These are phyloP conservation scores for Achatina immaculata DNA, from an alignment of 1,140 invertebrate genomes.

Conservation along the genomic window DNA sequence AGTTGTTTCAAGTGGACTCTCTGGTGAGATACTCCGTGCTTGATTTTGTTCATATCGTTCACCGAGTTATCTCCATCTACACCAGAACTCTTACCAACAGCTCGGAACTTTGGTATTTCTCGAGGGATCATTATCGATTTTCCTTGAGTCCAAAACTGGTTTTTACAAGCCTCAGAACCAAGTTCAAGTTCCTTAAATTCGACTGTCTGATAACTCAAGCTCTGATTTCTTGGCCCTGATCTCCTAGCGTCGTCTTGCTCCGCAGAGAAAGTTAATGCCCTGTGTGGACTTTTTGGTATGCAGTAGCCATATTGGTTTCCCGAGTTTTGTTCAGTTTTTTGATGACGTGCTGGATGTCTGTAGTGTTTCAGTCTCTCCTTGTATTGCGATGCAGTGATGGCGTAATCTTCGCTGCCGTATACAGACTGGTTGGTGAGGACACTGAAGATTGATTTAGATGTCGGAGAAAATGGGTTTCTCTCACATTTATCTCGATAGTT, in stretches of 20 bases:
- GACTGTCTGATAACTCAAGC: neutral
- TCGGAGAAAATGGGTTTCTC: too few species aligned
- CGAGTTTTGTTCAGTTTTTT: neutral
- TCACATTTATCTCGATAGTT: too few species aligned
- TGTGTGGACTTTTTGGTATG: neutral
- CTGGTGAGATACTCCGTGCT: too few species aligned
- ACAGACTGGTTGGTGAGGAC: neutral
- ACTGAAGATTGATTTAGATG: neutral
- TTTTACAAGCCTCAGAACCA: neutral
- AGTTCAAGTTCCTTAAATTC: slow-evolving; percentile 5
- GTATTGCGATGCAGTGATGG: neutral
- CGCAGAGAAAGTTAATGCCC: neutral
- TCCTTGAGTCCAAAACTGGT: slow-evolving; percentile 10
- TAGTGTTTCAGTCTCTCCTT: neutral
- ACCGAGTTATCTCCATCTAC: neutral
- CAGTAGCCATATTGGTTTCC: neutral
- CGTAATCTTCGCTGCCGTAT: neutral
- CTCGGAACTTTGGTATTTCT: slow-evolving; percentile 24
- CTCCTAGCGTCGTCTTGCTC: neutral
- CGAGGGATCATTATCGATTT: neutral
- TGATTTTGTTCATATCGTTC: neutral
- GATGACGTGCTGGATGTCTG: neutral
- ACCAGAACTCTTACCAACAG: neutral
- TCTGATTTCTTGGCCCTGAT: neutral
- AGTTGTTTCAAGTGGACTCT: neutral